Percentiles rank a stretch among this genome's conserved stretches.
Conservation (phyloP, 2,113 vertebrate genomes). For the Ursus arctos region DNA sequence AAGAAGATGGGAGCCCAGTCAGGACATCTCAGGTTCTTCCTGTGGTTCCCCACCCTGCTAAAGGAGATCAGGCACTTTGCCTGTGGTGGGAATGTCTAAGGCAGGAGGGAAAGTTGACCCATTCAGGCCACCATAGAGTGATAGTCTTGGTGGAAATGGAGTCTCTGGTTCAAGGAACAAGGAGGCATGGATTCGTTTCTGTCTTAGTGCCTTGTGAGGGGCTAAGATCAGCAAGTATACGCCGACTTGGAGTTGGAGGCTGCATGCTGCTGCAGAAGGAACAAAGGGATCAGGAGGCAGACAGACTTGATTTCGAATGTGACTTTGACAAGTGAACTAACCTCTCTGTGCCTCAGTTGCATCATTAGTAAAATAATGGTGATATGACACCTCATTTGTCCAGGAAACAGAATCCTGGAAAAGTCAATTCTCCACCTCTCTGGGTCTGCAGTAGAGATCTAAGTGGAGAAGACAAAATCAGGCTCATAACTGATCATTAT, state of each 20-base stretch:
- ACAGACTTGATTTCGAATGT: background rate
- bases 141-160: background rate
- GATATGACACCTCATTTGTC: background rate
- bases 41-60: background rate
- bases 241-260: background rate
- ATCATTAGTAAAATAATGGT: background rate
- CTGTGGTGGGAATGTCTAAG: background rate
- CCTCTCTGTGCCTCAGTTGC: background rate
- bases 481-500: background rate
- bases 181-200: background rate
- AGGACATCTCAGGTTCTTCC: background rate
- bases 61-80: background rate
- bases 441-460: background rate
- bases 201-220: background rate
- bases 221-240: background rate
- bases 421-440: background rate
- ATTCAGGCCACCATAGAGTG: background rate
- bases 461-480: background rate
- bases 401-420: background rate
- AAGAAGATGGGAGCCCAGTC: background rate
- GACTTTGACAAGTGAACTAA: background rate
- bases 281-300: background rate
- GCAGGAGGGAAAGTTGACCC: background rate
- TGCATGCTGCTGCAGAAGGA: accelerated
- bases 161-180: background rate